Evolutionary conservation across 2,888 invertebrate genomes (phyloP).

Genomic region (Pterobdella sp.): DNA sequence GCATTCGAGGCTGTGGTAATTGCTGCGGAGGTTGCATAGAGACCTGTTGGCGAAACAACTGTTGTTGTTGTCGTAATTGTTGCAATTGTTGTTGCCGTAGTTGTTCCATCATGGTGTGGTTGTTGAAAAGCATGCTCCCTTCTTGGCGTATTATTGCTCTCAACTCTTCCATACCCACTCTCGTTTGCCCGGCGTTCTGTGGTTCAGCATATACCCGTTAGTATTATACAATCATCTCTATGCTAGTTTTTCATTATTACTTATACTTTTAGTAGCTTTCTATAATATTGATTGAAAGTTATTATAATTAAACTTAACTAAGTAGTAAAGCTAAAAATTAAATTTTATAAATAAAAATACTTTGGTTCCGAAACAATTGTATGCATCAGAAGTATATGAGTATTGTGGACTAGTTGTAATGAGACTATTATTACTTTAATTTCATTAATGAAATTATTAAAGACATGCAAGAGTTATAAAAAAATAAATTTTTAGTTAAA

Average conservation of each 20-base stretch:
- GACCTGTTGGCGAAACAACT: no score
- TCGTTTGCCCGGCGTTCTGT: slow-evolving; percentile 31
- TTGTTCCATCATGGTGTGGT: not conserved
- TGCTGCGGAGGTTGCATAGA: not conserved
- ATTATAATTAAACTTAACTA: no score
- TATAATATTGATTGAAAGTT: no score
- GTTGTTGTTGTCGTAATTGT: not conserved
- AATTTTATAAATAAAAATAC: no score
- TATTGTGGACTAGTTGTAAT: no score
- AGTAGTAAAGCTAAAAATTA: no score
- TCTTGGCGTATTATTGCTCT: slow-evolving; percentile 42
- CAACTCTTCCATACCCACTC: slow-evolving; percentile 48
- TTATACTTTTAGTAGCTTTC: no score
- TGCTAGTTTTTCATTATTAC: no score
- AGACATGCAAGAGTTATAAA: not conserved
- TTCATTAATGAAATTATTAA: not conserved
- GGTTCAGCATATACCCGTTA: not conserved
- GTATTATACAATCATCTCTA: no score
- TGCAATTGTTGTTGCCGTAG: not conserved
- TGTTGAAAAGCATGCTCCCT: slow-evolving; percentile 31
- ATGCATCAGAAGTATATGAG: no score
- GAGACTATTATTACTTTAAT: no score
- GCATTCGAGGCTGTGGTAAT: not conserved
- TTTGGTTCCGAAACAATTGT: no score
- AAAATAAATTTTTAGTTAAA: not conserved